Conservation (phyloP, 2,113 vertebrate species). For the Tachuris rubrigastra region DNA sequence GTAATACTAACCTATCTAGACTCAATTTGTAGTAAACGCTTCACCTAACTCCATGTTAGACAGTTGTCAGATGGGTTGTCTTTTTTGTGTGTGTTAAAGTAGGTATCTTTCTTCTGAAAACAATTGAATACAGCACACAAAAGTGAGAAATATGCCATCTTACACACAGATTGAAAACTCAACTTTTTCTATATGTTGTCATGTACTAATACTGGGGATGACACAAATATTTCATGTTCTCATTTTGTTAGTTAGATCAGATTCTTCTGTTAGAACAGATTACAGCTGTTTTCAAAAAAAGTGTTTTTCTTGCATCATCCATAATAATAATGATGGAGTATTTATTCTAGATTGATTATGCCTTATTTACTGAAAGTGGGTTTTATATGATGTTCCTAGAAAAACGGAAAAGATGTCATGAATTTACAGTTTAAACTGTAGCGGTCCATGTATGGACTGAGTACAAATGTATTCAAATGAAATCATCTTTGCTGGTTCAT, state of each 20-base stretch:
- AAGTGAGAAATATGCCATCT: neutral
- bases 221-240: neutral
- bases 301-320: rapidly evolving
- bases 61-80: neutral
- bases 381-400: neutral
- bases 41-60: neutral
- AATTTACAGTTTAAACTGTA: neutral
- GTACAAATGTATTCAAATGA: neutral
- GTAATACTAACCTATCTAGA: neutral
- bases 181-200: neutral
- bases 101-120: neutral
- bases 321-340: neutral
- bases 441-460: neutral
- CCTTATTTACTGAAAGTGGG: neutral
- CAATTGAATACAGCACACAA: neutral
- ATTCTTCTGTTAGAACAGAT: neutral
- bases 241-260: neutral
- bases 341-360: neutral
- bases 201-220: neutral
- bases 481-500: neutral
- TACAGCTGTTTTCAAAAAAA: neutral
- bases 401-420: neutral
- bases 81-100: neutral
- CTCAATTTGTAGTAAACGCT: neutral
- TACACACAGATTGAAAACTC: neutral